Base-by-base conservation (phyloP, 2,797 vertebrate species). In the Danio albolineatus region DNA sequence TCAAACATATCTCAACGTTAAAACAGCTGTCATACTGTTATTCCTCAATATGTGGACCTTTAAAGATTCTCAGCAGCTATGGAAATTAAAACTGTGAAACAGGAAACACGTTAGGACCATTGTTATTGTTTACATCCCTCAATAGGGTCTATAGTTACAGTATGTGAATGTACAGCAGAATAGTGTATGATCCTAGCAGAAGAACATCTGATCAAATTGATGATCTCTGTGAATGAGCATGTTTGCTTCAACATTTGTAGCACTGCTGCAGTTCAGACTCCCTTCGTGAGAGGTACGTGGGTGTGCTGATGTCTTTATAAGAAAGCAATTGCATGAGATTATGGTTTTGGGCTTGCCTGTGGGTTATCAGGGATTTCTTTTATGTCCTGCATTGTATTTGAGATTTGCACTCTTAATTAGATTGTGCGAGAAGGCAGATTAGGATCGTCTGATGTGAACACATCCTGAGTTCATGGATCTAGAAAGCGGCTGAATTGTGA, bases 371-470 rank as follows among this genome's bases (percentile, higher is more conserved):
- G 48, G 14, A 16, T 65, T 76, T n/a, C 2, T 75, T 75, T 43
- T 21, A 62, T 64, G 9, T 43, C 8, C 36, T 64, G 8, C n/a
- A 21, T 43, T 65, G 61, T 17, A 13, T 17, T 43, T 76, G 39
- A 62, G 56, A 78, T 78, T 78, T 78, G 41, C n/a, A 13, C 61
- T 69, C 2, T 67, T 60, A 73, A 70, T 70, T 53, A 71, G 41
- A 54, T 41, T 0, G 2, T 43, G 38, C 54, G 38, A 43, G 21
- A 53, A 43, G 48, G 13, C 46, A 64, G 46, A 64, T 75, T 53
- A 65, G 38, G 17, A 21, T 48, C 14, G 65, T 54, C 38, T 43
- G 60, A 81, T 75, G 10, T 54, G 17, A 75, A 43, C 38, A 38
- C 38, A 56, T 62, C 38, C 39, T 44, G 36, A 14, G 7, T 21